Base-by-base conservation (phyloP, 2,888 invertebrate species). In the Rotaria socialis region DNA sequence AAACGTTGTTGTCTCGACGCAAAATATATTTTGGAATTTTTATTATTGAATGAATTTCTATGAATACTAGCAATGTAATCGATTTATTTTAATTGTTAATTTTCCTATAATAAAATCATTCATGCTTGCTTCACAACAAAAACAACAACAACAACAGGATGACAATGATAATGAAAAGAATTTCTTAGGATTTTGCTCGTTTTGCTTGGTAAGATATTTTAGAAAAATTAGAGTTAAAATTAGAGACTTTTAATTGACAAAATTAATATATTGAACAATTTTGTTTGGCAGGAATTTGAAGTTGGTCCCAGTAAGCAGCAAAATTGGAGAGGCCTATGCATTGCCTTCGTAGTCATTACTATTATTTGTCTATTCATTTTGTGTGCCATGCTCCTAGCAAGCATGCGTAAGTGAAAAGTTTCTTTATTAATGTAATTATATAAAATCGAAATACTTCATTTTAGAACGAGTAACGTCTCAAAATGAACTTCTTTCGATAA, bases 271-370 rank as follows among this genome's bases (percentile, higher is more conserved):
- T 27, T 11, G n/a, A 60, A 27, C 19, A 27, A 27, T 41, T 47
- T 43, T 80, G 5, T n/a, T 22, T 11, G 47, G 0, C 47, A 80
- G 80, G 80, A 80, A 47, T 47, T 80, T 5, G 80, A 47, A 7
- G 80, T 47, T 80, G 80, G 80, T 80, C n/a, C 47, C 8, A 47
- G 80, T 47, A 80, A 80, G n/a, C 47, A 80, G 14, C 80, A 80
- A 80, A 80, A 80, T 80, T 80, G 80, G 80, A 80, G 47, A 47
- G 80, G 47, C 14, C 47, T 80, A 47, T 2, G 47, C 47, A 80
- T 80, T 22, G 80, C 80, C 14, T 80, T 80, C n/a, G 8, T 80
- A n/a, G 80, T 80, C 19, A 80, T 80, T 80, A 35, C 47, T 6
- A 14, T 80, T n/a, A 22, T 80, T 47, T 80, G 80, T 80, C 19